A percentile compares a stretch with the other conserved stretches of the same genome.
phyloP scores from a whole-genome alignment of 64 coral and sea anemone genomes.

The Stichodactyla mertensii region DNA sequence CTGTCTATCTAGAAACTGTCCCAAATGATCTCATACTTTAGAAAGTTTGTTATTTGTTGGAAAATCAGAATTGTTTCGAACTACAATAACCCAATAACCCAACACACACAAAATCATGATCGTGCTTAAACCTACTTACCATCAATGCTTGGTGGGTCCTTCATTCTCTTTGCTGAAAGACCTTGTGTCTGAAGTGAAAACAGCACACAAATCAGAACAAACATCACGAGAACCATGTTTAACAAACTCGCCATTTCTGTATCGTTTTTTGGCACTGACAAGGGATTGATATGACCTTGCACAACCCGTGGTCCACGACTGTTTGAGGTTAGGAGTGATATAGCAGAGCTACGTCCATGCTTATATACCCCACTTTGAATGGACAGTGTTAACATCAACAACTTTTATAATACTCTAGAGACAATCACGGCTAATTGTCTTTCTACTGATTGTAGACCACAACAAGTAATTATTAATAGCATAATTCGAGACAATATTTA shows the following conservation, averaged over 20 bases:
- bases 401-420: background rate
- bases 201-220: background rate
- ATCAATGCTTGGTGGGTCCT: background rate
- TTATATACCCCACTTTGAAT: background rate
- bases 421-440: background rate
- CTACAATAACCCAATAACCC: no score
- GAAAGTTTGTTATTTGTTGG: no score
- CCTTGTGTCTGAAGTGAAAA: background rate
- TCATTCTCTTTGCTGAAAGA: background rate
- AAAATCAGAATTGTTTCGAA: no score
- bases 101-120: no score
- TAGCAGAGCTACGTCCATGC: background rate
- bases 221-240: background rate
- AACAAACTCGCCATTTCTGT: slow-evolving; percentile 1
- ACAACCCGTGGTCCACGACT: background rate
- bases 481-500: background rate
- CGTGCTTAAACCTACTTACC: background rate
- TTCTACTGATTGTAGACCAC: background rate
- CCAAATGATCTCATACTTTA: no score
- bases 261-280: background rate
- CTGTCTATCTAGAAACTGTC: no score
- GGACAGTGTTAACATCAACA: slow-evolving; percentile 2
- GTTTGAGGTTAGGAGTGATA: background rate
- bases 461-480: slow-evolving; percentile 6
- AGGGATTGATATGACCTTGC: background rate